These are phyloP conservation scores for Pipistrellus kuhlii DNA, from an alignment of 2,797 vertebrate species.

Conservation along the genomic window DNA sequence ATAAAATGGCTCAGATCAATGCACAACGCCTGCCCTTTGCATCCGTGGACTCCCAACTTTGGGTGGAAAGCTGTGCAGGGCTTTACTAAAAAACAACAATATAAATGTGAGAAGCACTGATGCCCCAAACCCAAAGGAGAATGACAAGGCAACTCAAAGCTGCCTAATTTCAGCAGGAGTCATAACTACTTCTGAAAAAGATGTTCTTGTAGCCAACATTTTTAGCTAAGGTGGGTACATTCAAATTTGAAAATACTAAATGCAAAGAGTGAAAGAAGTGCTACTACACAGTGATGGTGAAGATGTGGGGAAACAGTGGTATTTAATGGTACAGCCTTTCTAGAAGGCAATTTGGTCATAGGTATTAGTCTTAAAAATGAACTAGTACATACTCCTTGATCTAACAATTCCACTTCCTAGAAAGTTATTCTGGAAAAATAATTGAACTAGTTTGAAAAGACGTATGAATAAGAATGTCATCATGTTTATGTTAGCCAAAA, in stretches of 20 bases:
- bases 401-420: background rate
- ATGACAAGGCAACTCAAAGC: background rate
- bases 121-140: background rate
- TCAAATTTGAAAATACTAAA: conserved; percentile 6
- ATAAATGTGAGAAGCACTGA: background rate
- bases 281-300: background rate
- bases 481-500: background rate
- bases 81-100: background rate
- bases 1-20: background rate
- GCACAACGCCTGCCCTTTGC: background rate
- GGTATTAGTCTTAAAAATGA: background rate
- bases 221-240: background rate
- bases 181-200: background rate
- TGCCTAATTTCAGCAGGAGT: background rate
- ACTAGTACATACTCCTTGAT: background rate
- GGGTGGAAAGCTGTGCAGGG: background rate
- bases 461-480: background rate
- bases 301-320: background rate
- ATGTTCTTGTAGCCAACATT: background rate
- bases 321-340: background rate
- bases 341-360: background rate
- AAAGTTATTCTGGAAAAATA: background rate
- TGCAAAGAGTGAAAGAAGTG: background rate
- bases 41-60: background rate
- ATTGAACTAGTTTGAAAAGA: background rate